Evolutionary conservation across 1,140 invertebrate genomes (phyloP).

Genomic region (Drosophila murphyi): DNA sequence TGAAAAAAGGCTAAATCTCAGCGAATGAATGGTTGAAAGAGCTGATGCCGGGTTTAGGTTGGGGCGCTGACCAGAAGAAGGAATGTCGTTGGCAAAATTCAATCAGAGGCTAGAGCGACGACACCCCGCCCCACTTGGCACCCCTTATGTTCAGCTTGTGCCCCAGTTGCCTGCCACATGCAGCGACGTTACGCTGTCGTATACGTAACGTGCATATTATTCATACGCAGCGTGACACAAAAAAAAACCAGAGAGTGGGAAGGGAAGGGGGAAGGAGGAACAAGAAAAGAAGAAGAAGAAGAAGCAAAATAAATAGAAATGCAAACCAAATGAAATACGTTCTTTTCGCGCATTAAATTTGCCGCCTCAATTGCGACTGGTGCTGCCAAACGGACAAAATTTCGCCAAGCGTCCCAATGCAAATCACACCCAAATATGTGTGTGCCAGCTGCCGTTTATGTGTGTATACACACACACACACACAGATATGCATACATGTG

Average conservation of each 20-base stretch:
- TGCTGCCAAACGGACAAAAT: conserved; percentile 44
- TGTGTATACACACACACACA: too few relatives aligned
- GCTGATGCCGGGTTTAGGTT: neutral
- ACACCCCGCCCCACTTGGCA: neutral
- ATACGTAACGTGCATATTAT: conserved; percentile 72
- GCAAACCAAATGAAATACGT: conserved; percentile 72
- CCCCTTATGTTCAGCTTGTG: conserved; percentile 3
- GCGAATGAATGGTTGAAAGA: neutral
- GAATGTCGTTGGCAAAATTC: conserved; percentile 34
- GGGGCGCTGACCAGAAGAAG: conserved; percentile 1
- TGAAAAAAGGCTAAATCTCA: conserved; percentile 9
- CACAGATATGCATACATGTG: neutral
- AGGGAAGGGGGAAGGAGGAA: too few relatives aligned
- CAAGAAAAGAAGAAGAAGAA: conserved; percentile 5
- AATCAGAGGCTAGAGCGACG: conserved; percentile 33
- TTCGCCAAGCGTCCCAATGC: conserved; percentile 39
- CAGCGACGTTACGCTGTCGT: conserved; percentile 51
- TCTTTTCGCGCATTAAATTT: conserved; percentile 77
- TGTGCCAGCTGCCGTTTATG: neutral
- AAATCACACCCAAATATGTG: conserved; percentile 38
- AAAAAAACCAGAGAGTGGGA: conserved; percentile 6
- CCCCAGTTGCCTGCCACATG: conserved; percentile 49
- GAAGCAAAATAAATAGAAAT: conserved; percentile 19
- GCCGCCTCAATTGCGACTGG: conserved; percentile 64
- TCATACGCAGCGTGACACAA: conserved; percentile 78